Base-by-base conservation (phyloP, 92 coral and sea anemone genomes). In the Zoanthus solanderi region DNA sequence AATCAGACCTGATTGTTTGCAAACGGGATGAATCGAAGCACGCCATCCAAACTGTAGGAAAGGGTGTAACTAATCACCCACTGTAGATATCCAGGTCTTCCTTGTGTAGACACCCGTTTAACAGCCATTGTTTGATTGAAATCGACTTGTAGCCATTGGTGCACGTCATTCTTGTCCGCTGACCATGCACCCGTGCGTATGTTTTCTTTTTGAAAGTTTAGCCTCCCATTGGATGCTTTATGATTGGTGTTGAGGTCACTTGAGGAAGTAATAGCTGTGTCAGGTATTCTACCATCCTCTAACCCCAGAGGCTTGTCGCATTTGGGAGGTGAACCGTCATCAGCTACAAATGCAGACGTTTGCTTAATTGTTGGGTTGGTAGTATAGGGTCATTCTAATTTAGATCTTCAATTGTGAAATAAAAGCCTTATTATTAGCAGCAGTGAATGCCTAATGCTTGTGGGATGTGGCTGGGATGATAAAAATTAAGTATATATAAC, bases 141-240 rank as follows among this genome's bases (percentile, higher is more conserved):
- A 54, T 84, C 72, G 5, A 84, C 82, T 37, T 84, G 88, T 15
- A 84, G 37, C 88, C 88, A 84, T 61, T 84, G 88, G 9, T 7
- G 15, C 9, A 0, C 30, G 45, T 56, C 17, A n/a, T 15, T 54
- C 5, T 0, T 8, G 0, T 1, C 10, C 23, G 88, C 72, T 31
- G 34, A 18, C 88, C 88, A 84, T 16, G 79, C 52, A 14, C 88
- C 88, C 0, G 9, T 52, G 15, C 78, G 78, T 17, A 7, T 2
- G 1, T 4, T 6, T 5, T 9, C 46, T 45, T 11, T 6, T 10
- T 46, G 48, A 45, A 44, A 60, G 53, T 84, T 15, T 12, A 84
- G 88, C 66, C 88, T 75, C 9, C 88, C 88, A 6, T 46, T 30
- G 11, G 71, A n/a, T 0, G 88, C 80, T 84, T 34, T 84, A 13